phyloP scores from a whole-genome alignment of 2,797 vertebrate genomes.

The Periparus ater region DNA sequence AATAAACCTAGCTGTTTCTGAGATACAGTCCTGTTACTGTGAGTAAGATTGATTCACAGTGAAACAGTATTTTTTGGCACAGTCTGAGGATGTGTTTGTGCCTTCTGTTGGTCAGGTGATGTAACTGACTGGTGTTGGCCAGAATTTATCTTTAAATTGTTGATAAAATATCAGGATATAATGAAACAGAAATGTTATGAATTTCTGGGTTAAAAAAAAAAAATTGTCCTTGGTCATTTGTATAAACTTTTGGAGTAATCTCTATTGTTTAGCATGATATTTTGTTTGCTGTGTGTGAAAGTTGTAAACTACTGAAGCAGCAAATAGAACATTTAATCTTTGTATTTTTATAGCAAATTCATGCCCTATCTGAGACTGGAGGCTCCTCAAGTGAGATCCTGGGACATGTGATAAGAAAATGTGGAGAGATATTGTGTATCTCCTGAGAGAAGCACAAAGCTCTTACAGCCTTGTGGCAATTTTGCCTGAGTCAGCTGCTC shows the following conservation, averaged over 20 bases:
- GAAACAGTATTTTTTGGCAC: neutral
- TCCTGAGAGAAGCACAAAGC: neutral
- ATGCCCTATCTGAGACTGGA: neutral
- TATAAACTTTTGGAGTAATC: neutral
- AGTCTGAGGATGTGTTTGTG: neutral
- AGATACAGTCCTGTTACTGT: neutral
- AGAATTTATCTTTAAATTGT: neutral
- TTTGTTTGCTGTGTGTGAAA: neutral
- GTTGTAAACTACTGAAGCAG: neutral
- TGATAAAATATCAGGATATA: neutral
- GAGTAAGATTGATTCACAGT: neutral
- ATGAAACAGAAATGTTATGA: neutral
- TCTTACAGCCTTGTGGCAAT: neutral
- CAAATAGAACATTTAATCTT: neutral
- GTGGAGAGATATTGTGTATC: neutral
- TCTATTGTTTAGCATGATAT: neutral
- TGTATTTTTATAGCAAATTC: neutral
- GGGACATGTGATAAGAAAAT: neutral
- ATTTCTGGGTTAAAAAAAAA: neutral
- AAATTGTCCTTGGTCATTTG: neutral
- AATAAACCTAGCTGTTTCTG: neutral
- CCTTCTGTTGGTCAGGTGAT: rapidly evolving
- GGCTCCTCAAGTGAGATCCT: neutral
- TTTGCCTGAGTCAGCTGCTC: neutral
- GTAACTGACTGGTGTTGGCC: neutral